Base-by-base conservation (phyloP, 1,140 invertebrate species). In the Calephelis nemesis region DNA sequence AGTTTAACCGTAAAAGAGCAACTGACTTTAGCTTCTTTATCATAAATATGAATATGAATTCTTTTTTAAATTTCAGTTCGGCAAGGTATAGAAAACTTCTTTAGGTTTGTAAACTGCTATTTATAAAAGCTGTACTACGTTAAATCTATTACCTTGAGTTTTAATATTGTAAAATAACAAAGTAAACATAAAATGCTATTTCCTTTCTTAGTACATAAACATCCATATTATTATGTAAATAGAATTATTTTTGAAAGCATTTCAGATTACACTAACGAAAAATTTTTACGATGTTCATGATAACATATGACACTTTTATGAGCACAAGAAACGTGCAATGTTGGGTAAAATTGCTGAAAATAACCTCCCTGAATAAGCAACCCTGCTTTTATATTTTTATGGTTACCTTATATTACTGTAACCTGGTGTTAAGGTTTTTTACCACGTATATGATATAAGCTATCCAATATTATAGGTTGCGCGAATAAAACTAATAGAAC, bases 211-310 rank as follows among this genome's bases (percentile, higher is more conserved):
- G 7, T n/a, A n/a, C 5, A 30, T 13, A 13, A 30, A 54, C 50
- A 54, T 50, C 49, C n/a, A 50, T 54, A 54, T 30, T 9, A 54
- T 19, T 54, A 54, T 54, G 50, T 54, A 54, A 19, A 54, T 9
- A 19, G 50, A 30, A 54, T 54, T 54, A 54, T 10, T 54, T n/a
- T 54, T 54, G 12, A 54, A 54, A 54, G 50, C 15, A 54, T 54
- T 13, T 54, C 50, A 54, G 50, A 54, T 54, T 54, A 54, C 30
- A 54, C n/a, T 54, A 54, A 54, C 50, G 50, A 54, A 54, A 54
- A 10, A 10, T 54, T 12, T 54, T 54, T 54, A 54, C 50, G 50
- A 54, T 19, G 50, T 54, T 54, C 19, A 19, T 19, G 50, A 54
- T 54, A 54, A 54, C 9, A 19, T 54, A 54, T 19, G 50, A 54